phyloP scores from a whole-genome alignment of 2,797 vertebrate species.

The Aythya fuligula region DNA sequence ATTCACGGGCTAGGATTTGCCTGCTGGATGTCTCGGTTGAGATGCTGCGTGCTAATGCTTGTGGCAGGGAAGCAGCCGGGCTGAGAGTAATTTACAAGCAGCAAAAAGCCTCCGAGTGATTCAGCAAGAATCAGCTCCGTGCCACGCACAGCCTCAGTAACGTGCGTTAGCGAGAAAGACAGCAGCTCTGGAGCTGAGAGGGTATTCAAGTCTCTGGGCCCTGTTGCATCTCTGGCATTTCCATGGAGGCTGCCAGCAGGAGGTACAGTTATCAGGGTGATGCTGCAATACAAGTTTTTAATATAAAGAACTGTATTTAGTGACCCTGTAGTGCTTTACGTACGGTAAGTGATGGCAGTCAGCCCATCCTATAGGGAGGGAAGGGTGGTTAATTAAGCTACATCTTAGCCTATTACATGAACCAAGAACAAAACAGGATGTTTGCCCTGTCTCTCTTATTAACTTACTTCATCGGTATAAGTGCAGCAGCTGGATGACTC shows the following conservation, averaged over 20 bases:
- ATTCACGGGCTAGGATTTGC: not conserved
- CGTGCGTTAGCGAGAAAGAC: rapidly evolving
- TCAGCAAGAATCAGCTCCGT: slow-evolving; percentile 19
- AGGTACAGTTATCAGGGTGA: rapidly evolving
- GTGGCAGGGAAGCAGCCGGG: not conserved
- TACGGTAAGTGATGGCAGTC: not conserved
- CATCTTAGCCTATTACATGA: not conserved
- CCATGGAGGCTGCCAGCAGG: rapidly evolving
- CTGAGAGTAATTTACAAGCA: not conserved
- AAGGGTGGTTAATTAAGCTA: not conserved
- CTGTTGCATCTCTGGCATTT: not conserved
- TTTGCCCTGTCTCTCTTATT: not conserved
- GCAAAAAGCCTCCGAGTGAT: not conserved
- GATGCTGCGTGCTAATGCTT: not conserved
- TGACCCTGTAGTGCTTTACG: not conserved
- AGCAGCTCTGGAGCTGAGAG: not conserved
- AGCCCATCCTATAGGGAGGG: not conserved
- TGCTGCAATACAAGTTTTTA: rapidly evolving
- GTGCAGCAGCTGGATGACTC: not conserved
- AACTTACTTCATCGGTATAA: not conserved
- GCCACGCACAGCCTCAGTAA: rapidly evolving
- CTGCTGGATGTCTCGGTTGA: rapidly evolving
- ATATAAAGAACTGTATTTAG: rapidly evolving
- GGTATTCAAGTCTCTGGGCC: not conserved
- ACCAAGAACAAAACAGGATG: not conserved